Base-by-base conservation (phyloP, 2,888 invertebrate genomes). In the Cyrtodaria siliqua region DNA sequence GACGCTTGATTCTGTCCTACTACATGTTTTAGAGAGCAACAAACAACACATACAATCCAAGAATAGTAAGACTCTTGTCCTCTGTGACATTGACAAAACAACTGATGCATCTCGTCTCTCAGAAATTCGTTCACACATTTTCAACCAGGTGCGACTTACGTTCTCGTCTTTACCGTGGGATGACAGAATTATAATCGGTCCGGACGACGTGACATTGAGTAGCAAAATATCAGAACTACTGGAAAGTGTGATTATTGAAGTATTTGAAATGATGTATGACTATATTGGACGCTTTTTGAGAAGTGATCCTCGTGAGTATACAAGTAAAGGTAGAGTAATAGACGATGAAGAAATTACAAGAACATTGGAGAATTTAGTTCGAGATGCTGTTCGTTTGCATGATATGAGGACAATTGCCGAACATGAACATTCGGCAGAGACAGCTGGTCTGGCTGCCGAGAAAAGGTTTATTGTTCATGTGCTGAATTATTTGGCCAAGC, bases 221-320 rank as follows among this genome's bases (percentile, higher is more conserved):
- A 44, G 53, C 24, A 44, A 44, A 12, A 57, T 57, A 38, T 55
- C 55, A 3, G 55, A 55, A 29, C 24, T 20, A 8, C n/a, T 64
- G n/a, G 63, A 64, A 55, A 16, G 26, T 6, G 40, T 24, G 40
- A 2, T 64, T 2, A 18, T 64, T 20, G 9, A 18, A 20, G 53
- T 44, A 16, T 64, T 44, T 44, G 53, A 53, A 27, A 44, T 42
- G 2, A 44, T 64, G 26, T 26, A 42, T 8, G 27, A 2, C 3
- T 44, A 64, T 26, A 24, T 64, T 14, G 44, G 44, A 20, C 4
- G 42, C n/a, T 64, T 64, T 64, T 16, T 53, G 40, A 44, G n/a
- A 40, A 53, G 8, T 29, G 27, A 40, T 24, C 20, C 4, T 24
- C 4, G 12, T 18, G 47, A 20, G 47, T 47, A 18, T 16, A 47